Evolutionary conservation across 1,140 invertebrate genomes (phyloP), one percentile per base, ranked within the genome.

Genomic region (Monomorium pharaonis): DNA sequence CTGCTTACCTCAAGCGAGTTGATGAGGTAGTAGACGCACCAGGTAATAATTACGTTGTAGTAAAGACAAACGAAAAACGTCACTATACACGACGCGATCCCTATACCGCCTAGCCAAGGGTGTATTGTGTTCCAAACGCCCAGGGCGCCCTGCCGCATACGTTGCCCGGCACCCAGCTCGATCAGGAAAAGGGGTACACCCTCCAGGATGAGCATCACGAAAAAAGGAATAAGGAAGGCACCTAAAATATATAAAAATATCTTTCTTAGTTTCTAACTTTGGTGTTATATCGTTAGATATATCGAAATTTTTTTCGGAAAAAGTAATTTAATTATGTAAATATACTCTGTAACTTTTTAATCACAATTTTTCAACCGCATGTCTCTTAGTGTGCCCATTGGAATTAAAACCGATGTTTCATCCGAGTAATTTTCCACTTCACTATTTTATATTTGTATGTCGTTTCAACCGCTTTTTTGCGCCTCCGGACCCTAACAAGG

Each of bases 1-100:
- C 65, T 27, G 95, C 96, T 97, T 93, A 98, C 98, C 96, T 96
- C 96, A 94, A 98, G 97, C 92, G 98, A 98, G 90, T 98, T 98
- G 95, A 98, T 98, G 75, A 98, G 96, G 93, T 99, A 99, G 94
- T 97, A 99, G 95, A 99, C 97, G 87, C 99, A 99, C 99, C 99
- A 99, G 58, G 98, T 99, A 92, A 99, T 99, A 93, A 99, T 99
- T 88, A 99, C 98, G 92, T 99, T 99, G 96, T 99, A 99, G 95
- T 99, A 99, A 49, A 99, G 96, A 1, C 98, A 98, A 24, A 99
- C 98, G 92, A 98, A 98, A 69, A 98, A 97, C 0, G 98, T 98
- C 58, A 99, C 98, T 65, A 99, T 97, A 92, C 98, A 98, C 74
- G 97, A 98, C 16, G 98, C 97, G 78, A 99, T 98, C 21, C 98